Base-by-base conservation (phyloP, 2,113 vertebrate species). In the Bufo gargarizans region DNA sequence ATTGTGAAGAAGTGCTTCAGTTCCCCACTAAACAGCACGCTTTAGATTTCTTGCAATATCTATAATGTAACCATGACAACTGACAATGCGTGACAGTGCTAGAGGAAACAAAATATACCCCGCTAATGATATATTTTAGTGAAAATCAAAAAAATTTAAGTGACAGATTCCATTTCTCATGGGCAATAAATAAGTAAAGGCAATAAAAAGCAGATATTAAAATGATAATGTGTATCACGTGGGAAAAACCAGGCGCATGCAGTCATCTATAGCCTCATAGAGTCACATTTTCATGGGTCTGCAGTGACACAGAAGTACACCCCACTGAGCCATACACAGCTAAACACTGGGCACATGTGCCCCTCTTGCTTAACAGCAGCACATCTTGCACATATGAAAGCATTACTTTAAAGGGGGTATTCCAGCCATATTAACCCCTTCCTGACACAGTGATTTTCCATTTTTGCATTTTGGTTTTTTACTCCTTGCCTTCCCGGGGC, bases 41-140 rank as follows among this genome's bases (percentile, higher is more conserved):
- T 33, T 81, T 9, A 43, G 3, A 61, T 81, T 61, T 83, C 4
- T 9, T 53, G 17, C 49, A 69, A 50, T 69, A 69, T 22, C 61
- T 55, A 22, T 83, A 22, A 69, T 69, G 81, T 83, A 53, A 83
- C 81, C 81, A 83, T 83, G 63, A 69, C 81, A 83, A 69, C 81
- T 83, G 47, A 65, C 47, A 69, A 69, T 53, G 49, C 65, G 20
- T n/a, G 45, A 20, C 14, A 49, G 17, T n/a, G 59, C 61, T 61
- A 82, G 47, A 2, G 50, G 33, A 82, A 65, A n/a, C 43, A 63
- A 59, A 61, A 5, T 47, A 61, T 61, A 61, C 58, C 20, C 43
- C n/a, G 22, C 33, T 59, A 59, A 81, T 12, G 14, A 56, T 80
- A 33, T 7, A 16, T 72, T 72, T 45, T 72, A 19, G 4, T 49